These are phyloP conservation scores for Ophiodon elongatus DNA, from an alignment of 2,113 vertebrate genomes.

Conservation along the genomic window DNA sequence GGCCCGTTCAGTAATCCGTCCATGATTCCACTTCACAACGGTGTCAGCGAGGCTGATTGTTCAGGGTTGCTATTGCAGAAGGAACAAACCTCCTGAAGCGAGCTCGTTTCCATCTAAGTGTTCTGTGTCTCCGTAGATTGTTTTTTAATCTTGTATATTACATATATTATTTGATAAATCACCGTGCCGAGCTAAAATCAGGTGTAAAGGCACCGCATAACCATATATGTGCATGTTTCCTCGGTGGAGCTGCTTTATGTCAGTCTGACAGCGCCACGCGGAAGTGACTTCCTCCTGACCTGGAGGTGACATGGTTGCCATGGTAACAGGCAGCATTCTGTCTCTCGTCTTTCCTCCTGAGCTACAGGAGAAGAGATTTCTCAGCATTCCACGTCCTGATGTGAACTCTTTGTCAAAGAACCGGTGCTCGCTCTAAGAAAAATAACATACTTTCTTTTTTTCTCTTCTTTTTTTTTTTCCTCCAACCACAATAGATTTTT, in stretches of 20 bases:
- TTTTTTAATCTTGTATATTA: no score
- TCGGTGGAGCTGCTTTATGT: background rate
- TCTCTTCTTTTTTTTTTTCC: no score
- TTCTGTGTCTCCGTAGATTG: background rate
- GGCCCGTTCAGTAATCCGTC: no score
- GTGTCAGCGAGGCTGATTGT: no score
- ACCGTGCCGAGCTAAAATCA: background rate
- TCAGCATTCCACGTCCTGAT: slow-evolving; percentile 53
- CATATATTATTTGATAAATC: background rate
- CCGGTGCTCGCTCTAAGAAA: background rate
- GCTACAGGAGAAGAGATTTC: slow-evolving; percentile 36
- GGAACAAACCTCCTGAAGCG: no score
- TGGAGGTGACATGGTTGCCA: slow-evolving; percentile 22
- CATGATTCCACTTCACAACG: no score
- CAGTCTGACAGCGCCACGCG: background rate
- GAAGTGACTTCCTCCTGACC: slow-evolving; percentile 22
- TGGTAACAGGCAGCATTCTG: slow-evolving; percentile 21
- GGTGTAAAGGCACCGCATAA: background rate
- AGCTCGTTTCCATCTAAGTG: no score
- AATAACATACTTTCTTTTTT: no score
- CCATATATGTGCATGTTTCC: background rate
- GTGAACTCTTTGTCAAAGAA: slow-evolving; percentile 15
- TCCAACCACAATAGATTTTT: no score
- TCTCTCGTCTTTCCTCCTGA: slow-evolving; percentile 25
- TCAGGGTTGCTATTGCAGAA: no score